phyloP scores from a whole-genome alignment of 2,113 vertebrate species.

The Dryoscopus gambensis region DNA sequence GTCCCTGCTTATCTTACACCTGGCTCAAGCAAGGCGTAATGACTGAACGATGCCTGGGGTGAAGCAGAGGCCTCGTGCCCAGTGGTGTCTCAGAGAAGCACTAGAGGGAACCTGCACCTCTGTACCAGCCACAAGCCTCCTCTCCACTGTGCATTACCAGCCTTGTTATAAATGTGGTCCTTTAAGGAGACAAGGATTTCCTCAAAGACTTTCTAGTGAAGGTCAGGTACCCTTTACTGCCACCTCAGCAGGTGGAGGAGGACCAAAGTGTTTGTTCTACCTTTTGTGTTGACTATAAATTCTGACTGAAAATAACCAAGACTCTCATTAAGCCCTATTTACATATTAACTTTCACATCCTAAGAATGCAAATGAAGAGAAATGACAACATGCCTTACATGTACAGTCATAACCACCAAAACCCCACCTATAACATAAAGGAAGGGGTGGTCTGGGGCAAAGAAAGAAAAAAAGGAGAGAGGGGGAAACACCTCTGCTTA shows the following conservation, averaged over 20 bases:
- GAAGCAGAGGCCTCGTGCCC: not conserved
- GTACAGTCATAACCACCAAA: not conserved
- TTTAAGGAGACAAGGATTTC: not conserved
- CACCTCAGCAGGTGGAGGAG: not conserved
- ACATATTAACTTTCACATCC: not conserved
- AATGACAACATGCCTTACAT: not conserved
- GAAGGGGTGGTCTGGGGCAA: not conserved
- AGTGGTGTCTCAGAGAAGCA: not conserved
- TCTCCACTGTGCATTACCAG: not conserved
- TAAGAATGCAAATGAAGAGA: not conserved
- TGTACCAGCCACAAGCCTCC: not conserved
- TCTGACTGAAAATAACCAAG: not conserved
- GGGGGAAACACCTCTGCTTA: not conserved
- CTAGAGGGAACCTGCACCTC: not conserved
- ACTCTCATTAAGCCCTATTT: not conserved
- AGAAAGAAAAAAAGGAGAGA: not conserved
- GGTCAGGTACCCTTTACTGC: not conserved
- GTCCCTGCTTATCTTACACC: not conserved
- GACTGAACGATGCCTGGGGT: not conserved
- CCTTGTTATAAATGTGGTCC: not conserved
- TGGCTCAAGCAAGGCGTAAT: fast-evolving
- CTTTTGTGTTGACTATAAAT: not conserved
- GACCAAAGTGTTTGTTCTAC: not conserved
- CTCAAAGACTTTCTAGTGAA: not conserved
- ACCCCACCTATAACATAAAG: not conserved